phyloP scores from a whole-genome alignment of 2,888 invertebrate species.

The Acronicta aceris region DNA sequence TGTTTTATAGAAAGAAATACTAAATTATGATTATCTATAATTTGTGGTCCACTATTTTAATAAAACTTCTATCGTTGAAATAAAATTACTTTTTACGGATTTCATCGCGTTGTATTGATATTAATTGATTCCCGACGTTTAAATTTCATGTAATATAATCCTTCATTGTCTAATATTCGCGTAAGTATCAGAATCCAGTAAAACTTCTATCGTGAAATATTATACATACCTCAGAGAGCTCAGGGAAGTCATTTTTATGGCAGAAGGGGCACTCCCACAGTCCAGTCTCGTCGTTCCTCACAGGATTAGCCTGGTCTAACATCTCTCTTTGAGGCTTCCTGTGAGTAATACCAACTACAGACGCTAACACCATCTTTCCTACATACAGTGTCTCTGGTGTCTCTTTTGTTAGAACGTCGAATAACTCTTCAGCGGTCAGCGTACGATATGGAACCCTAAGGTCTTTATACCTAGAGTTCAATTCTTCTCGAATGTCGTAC shows the following conservation, averaged over 20 bases:
- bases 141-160: too few relatives aligned
- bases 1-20: too few relatives aligned
- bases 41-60: too few relatives aligned
- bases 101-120: too few relatives aligned
- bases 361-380: constrained; percentile 95
- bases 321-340: constrained; percentile 97
- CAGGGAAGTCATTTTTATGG: constrained; percentile 98
- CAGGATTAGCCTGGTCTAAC: constrained; percentile 98
- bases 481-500: constrained; percentile 98
- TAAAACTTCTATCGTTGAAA: neutral
- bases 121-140: too few relatives aligned
- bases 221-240: constrained; percentile 93
- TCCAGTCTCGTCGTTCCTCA: constrained; percentile 97
- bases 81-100: too few relatives aligned
- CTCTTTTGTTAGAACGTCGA: constrained; percentile 98
- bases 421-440: constrained; percentile 95
- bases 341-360: constrained; percentile 94
- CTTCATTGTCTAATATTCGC: too few relatives aligned
- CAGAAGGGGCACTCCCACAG: constrained; percentile 99
- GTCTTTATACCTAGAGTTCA: constrained; percentile 98
- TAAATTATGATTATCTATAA: too few relatives aligned
- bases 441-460: constrained; percentile 93
- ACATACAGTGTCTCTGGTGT: constrained; percentile 97
- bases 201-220: neutral
- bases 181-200: too few relatives aligned